These are phyloP conservation scores for Apteryx mantelli DNA, from an alignment of 2,113 vertebrate species.

Conservation along the genomic window DNA sequence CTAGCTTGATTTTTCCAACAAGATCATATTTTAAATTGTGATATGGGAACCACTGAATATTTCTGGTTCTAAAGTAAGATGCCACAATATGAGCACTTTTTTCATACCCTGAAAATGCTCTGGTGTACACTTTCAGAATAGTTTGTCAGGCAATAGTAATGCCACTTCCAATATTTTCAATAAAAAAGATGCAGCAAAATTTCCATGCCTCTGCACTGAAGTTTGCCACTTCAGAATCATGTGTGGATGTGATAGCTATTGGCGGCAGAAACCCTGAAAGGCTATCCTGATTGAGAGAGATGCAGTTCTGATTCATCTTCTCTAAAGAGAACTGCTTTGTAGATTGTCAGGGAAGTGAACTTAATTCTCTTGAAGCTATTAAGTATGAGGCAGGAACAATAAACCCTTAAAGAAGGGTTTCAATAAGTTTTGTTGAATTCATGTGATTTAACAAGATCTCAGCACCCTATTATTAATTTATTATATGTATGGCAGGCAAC, in stretches of 20 bases:
- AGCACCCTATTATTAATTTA: slow-evolving; percentile 59
- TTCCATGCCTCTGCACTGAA: neutral
- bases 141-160: neutral
- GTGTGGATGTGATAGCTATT: neutral
- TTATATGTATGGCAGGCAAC: slow-evolving; percentile 80
- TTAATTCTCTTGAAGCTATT: neutral
- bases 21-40: neutral
- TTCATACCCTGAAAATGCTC: neutral
- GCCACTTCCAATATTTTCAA: neutral
- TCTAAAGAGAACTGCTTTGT: neutral
- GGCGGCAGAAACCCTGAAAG: neutral
- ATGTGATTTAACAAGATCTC: slow-evolving; percentile 34
- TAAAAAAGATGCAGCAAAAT: neutral
- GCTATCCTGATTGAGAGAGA: neutral
- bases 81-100: neutral
- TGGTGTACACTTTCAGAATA: neutral
- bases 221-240: neutral
- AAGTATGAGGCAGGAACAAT: neutral
- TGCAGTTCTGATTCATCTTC: neutral
- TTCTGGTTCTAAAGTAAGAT: neutral
- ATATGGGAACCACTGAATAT: neutral
- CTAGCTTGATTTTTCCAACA: neutral
- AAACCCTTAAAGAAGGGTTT: neutral
- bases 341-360: neutral
- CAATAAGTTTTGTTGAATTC: slow-evolving; percentile 44